Conservation (phyloP, 2,888 invertebrate species). For the Scaptomyza parva region DNA sequence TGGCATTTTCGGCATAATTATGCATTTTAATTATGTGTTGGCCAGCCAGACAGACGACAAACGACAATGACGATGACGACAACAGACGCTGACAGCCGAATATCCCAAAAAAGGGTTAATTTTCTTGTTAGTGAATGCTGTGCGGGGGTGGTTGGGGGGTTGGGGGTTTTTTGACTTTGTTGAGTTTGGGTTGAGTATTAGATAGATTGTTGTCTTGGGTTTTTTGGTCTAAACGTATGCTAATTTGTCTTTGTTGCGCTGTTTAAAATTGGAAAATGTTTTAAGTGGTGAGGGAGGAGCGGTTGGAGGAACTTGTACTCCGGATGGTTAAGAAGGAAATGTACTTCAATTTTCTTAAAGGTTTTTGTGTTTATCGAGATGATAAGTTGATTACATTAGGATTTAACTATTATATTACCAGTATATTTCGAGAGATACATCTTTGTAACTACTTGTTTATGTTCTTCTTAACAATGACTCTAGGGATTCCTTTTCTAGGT, state of each 20-base stretch:
- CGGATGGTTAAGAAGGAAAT: conserved; percentile 23
- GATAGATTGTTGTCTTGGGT: conserved; percentile 54
- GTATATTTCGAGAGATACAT: no score
- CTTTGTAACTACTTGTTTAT: no score
- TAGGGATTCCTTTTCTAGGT: no score
- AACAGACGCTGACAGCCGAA: conserved; percentile 29
- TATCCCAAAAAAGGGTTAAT: conserved; percentile 66
- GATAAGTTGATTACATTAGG: no score
- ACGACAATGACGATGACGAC: conserved; percentile 14
- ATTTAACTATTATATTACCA: no score
- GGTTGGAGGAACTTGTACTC: conserved; percentile 5
- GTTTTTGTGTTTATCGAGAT: not conserved
- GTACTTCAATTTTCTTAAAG: conserved; percentile 22
- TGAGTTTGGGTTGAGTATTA: conserved; percentile 22
- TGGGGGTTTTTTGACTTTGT: not conserved
- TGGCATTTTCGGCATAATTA: conserved; percentile 82
- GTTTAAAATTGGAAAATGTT: conserved; percentile 56
- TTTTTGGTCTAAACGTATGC: conserved; percentile 74
- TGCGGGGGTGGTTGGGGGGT: not conserved
- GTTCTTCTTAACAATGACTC: no score
- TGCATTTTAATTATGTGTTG: conserved; percentile 83
- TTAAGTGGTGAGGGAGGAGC: not conserved
- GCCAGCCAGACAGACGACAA: conserved; percentile 6
- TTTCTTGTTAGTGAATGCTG: conserved; percentile 40
- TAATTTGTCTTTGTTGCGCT: conserved; percentile 75